These are phyloP conservation scores for Danio albolineatus DNA, from an alignment of 2,797 vertebrate species.

Conservation along the genomic window DNA sequence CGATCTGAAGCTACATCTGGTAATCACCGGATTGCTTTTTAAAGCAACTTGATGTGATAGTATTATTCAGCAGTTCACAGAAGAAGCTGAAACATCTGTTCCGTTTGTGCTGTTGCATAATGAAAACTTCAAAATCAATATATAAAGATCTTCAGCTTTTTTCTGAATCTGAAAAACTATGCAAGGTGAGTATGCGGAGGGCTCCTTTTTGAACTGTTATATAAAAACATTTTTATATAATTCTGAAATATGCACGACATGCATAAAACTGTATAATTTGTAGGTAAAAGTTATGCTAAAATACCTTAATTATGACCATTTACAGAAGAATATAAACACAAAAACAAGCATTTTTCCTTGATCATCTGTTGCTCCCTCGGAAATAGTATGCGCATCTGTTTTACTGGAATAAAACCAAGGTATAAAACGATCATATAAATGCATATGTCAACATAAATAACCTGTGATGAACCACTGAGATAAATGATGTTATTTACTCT, in stretches of 20 bases:
- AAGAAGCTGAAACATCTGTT: no score
- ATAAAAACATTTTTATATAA: background rate
- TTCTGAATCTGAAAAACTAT: no score
- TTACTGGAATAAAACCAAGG: constrained; percentile 6
- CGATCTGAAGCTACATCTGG: no score
- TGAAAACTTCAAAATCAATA: no score
- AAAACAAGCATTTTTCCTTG: background rate
- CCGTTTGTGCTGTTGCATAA: no score
- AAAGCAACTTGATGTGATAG: no score
- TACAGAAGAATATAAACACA: background rate
- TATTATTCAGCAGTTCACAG: no score
- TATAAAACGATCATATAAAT: background rate
- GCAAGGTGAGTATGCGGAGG: no score
- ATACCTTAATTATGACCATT: background rate
- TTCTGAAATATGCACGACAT: background rate
- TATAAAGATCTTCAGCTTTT: no score
- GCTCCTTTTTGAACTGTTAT: background rate
- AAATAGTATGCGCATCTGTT: background rate
- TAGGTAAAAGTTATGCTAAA: background rate
- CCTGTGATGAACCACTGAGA: background rate
- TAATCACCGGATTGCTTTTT: no score
- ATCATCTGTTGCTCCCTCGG: background rate
- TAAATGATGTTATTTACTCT: constrained; percentile 32
- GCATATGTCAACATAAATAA: background rate
- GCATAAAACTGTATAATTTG: background rate